These are phyloP conservation scores for Oryzias sinensis DNA, from an alignment of 2,797 vertebrate genomes.

Conservation along the genomic window DNA sequence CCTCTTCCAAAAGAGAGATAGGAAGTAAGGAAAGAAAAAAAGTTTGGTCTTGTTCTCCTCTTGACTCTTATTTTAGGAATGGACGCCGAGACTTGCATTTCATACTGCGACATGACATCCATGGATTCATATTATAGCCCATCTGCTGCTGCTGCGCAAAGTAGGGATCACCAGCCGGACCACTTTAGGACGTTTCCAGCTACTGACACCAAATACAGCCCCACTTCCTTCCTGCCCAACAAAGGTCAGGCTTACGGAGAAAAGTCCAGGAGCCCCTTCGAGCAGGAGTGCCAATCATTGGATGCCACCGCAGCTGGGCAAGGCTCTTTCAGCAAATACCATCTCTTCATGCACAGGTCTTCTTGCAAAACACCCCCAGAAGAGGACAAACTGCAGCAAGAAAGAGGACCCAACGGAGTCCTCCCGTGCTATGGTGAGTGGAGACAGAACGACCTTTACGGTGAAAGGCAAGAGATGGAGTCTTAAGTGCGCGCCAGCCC, in stretches of 20 bases:
- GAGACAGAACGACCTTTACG: no score
- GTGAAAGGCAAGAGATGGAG: no score
- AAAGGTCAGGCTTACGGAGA: conserved; percentile 92
- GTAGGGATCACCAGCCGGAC: conserved; percentile 85
- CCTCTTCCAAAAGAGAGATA: conserved; percentile 69
- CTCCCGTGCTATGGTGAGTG: conserved; percentile 92
- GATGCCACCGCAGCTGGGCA: conserved; percentile 85
- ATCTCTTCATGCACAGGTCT: conserved; percentile 89
- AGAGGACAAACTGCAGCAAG: conserved; percentile 84
- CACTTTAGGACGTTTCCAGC: conserved; percentile 93
- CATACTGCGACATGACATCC: conserved; percentile 94
- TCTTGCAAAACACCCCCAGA: conserved; percentile 91
- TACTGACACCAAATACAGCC: conserved; percentile 91
- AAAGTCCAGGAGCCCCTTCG: conserved; percentile 88
- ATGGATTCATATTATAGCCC: conserved; percentile 98
- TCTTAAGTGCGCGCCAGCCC: no score
- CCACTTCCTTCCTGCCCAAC: conserved; percentile 87
- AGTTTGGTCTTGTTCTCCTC: conserved; percentile 56
- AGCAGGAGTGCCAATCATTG: conserved; percentile 91
- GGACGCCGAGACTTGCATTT: conserved; percentile 94
- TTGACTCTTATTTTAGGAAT: conserved; percentile 81
- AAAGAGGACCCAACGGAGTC: conserved; percentile 84
- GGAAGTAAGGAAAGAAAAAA: conserved; percentile 31
- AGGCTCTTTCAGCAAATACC: conserved; percentile 92
- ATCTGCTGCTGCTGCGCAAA: conserved; percentile 82